Evolutionary conservation across 2,113 vertebrate species (phyloP).

Genomic region (Cnemophilus loriae): DNA sequence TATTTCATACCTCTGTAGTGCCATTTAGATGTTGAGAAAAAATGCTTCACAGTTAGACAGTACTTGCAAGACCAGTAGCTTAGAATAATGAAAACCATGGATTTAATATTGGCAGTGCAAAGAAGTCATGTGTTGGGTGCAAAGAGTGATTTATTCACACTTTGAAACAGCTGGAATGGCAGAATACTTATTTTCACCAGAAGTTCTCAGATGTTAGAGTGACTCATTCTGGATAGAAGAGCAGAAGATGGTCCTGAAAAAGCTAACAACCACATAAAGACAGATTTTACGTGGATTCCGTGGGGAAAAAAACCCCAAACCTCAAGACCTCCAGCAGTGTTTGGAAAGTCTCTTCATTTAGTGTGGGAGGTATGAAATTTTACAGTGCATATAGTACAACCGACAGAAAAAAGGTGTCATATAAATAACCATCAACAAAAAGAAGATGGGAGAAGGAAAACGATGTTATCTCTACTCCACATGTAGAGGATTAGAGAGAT

Average conservation of each 20-base stretch:
- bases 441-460: background rate
- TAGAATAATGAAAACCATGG: background rate
- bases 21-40: accelerated
- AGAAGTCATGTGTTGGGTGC: background rate
- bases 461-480: background rate
- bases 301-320: accelerated
- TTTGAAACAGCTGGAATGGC: background rate
- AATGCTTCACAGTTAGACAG: background rate
- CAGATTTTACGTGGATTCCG: background rate
- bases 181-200: background rate
- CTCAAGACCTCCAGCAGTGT: background rate
- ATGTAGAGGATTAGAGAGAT: background rate
- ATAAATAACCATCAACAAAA: background rate
- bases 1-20: background rate
- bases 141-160: background rate
- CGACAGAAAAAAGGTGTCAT: background rate
- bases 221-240: background rate
- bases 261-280: background rate
- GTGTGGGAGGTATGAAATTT: background rate
- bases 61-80: background rate
- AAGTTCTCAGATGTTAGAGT: background rate
- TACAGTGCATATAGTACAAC: background rate
- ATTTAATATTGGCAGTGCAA: background rate
- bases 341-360: background rate
- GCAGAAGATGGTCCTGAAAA: background rate